Evolutionary conservation across 2,113 vertebrate genomes (phyloP).

Genomic region (Larimichthys crocea): DNA sequence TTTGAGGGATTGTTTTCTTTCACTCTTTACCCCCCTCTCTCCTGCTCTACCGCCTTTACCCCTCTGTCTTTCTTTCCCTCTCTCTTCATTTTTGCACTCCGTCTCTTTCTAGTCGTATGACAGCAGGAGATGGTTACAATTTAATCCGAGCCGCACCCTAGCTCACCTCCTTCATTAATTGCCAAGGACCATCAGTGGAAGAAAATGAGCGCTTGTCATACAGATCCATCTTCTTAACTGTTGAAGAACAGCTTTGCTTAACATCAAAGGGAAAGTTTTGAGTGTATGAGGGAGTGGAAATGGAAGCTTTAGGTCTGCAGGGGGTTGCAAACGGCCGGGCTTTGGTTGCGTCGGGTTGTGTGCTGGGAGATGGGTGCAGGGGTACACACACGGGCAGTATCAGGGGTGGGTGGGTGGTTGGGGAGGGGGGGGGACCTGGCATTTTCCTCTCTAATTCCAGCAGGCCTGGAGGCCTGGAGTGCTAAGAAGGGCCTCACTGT

Average conservation of each 20-base stretch:
- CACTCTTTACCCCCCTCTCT: slow-evolving; percentile 49
- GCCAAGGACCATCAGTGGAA: slow-evolving; percentile 83
- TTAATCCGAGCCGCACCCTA: slow-evolving; percentile 86
- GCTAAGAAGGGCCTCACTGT: slow-evolving; percentile 91
- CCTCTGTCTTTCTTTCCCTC: slow-evolving; percentile 62
- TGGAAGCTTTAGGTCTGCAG: slow-evolving; percentile 40
- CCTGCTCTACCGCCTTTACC: slow-evolving; percentile 30
- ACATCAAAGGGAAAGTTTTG: slow-evolving; percentile 81
- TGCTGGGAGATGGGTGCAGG: slow-evolving; percentile 71
- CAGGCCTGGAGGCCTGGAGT: slow-evolving; percentile 88
- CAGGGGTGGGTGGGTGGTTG: slow-evolving; percentile 25
- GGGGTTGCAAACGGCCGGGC: slow-evolving; percentile 41
- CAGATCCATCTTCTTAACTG: slow-evolving; percentile 89
- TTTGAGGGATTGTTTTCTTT: slow-evolving; percentile 85
- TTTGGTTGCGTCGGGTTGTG: slow-evolving; percentile 55
- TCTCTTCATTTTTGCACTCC: slow-evolving; percentile 8
- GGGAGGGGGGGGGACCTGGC: slow-evolving; percentile 88
- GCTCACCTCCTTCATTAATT: slow-evolving; percentile 88
- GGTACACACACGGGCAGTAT: slow-evolving; percentile 69
- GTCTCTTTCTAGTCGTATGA: slow-evolving; percentile 48
- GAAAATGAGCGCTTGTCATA: slow-evolving; percentile 76
- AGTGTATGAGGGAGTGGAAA: slow-evolving; percentile 60
- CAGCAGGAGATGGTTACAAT: slow-evolving; percentile 89
- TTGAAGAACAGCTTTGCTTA: slow-evolving; percentile 88
- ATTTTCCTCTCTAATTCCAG: slow-evolving; percentile 91